phyloP scores from a whole-genome alignment of 2,113 vertebrate species.

The Gymnocephalus cernua region DNA sequence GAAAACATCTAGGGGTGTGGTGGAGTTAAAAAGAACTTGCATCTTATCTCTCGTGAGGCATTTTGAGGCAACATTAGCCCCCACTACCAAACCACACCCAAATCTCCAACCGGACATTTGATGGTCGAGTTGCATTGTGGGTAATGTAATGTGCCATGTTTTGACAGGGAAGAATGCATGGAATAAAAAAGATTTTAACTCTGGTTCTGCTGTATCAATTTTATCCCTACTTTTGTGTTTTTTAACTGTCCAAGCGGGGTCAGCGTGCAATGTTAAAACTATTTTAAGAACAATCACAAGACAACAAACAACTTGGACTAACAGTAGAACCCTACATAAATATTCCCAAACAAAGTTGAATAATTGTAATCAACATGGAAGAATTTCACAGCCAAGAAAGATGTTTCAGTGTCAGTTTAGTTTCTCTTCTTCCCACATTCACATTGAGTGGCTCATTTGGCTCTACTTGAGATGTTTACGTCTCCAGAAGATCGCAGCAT shows the following conservation, averaged over 20 bases:
- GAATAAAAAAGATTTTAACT: neutral
- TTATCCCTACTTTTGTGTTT: too few relatives aligned
- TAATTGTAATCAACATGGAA: neutral
- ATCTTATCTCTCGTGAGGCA: neutral
- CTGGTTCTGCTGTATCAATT: neutral
- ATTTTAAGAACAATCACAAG: neutral
- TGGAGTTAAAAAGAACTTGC: neutral
- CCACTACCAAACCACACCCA: neutral
- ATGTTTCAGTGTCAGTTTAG: neutral
- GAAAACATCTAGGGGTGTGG: neutral
- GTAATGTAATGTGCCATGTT: neutral
- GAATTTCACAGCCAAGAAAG: neutral
- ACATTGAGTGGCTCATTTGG: constrained; percentile 2
- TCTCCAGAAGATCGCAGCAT: constrained; percentile 4
- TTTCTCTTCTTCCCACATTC: neutral
- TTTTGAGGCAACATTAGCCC: neutral
- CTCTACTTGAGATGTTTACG: constrained; percentile 34
- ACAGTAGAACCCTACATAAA: neutral
- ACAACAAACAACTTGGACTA: neutral
- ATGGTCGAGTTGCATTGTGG: neutral
- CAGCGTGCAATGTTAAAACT: neutral
- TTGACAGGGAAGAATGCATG: neutral
- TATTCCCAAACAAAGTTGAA: neutral
- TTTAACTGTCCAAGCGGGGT: too few relatives aligned
- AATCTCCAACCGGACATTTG: neutral